A percentile compares a stretch with the other conserved stretches of the same genome.
These are phyloP conservation scores for Orientallactaga sibirica DNA, from an alignment of 2,797 vertebrate species.

Conservation along the genomic window DNA sequence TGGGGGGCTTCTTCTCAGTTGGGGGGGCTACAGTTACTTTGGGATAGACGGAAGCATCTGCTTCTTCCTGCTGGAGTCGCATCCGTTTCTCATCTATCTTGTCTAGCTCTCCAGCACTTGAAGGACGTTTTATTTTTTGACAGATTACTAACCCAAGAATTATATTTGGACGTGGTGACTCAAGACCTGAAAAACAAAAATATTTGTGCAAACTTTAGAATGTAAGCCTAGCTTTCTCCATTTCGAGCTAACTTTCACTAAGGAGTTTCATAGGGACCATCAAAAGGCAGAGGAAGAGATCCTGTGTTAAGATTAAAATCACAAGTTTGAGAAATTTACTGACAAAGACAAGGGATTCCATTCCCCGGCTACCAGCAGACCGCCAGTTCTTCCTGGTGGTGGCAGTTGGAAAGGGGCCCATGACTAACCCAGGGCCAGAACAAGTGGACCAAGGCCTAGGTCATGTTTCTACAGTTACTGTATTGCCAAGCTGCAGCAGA, in stretches of 20 bases:
- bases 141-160: slow-evolving; percentile 96
- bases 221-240: not conserved
- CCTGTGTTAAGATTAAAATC: not conserved
- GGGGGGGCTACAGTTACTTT: slow-evolving; percentile 84
- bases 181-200: slow-evolving; percentile 92
- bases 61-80: slow-evolving; percentile 90
- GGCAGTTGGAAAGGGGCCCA: not conserved
- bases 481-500: not conserved
- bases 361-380: too few relatives aligned
- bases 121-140: slow-evolving; percentile 94
- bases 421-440: not conserved
- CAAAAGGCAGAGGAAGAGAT: not conserved
- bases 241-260: not conserved
- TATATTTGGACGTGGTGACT: slow-evolving; percentile 95
- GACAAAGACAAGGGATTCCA: not conserved
- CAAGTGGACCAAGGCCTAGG: not conserved
- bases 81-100: slow-evolving; percentile 92
- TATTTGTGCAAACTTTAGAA: not conserved
- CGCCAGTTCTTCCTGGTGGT: not conserved
- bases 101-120: slow-evolving; percentile 87
- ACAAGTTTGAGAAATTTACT: not conserved
- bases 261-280: accelerated
- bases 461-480: not conserved
- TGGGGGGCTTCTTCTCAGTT: slow-evolving; percentile 90
- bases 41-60: slow-evolving; percentile 86